These are phyloP conservation scores for Nematostella vectensis DNA, from an alignment of 92 coral and sea anemone genomes.

Conservation along the genomic window DNA sequence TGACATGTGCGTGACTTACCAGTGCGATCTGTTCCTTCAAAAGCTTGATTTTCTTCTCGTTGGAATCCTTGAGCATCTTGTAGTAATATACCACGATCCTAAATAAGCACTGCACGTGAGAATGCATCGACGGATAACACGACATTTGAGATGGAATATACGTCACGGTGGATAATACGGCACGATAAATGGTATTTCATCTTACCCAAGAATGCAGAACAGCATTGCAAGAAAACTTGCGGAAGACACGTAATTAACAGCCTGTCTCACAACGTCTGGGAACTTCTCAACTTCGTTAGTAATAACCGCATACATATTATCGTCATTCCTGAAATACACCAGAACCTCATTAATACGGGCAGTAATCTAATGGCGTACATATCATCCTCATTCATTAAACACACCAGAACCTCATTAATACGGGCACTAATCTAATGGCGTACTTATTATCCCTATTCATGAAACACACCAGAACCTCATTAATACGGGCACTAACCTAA, in stretches of 20 bases:
- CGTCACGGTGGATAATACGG: too few relatives aligned
- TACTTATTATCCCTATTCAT: too few relatives aligned
- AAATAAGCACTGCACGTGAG: too few relatives aligned
- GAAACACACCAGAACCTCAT: too few relatives aligned
- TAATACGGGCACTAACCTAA: too few relatives aligned
- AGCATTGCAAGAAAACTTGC: conserved; percentile 82
- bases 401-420: too few relatives aligned
- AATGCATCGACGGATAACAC: too few relatives aligned
- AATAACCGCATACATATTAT: conserved; percentile 61
- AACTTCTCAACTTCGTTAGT: conserved; percentile 24
- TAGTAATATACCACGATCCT: conserved; percentile 84
- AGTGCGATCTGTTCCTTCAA: conserved; percentile 78
- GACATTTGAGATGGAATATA: too few relatives aligned
- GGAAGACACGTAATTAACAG: conserved; percentile 49
- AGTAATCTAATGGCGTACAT: too few relatives aligned
- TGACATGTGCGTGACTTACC: conserved; percentile 37
- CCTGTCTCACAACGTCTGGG: conserved; percentile 44
- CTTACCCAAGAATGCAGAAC: conserved; percentile 88
- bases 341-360: too few relatives aligned
- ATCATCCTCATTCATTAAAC: too few relatives aligned
- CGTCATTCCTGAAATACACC: conserved; percentile 34
- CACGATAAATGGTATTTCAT: background rate
- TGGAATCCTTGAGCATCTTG: conserved; percentile 90
- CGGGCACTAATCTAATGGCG: too few relatives aligned
- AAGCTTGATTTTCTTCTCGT: conserved; percentile 84